Evolutionary conservation across 2,797 vertebrate species (phyloP), one percentile per base, ranked within the genome.

Genomic region (Crocodylus rhombifer): DNA sequence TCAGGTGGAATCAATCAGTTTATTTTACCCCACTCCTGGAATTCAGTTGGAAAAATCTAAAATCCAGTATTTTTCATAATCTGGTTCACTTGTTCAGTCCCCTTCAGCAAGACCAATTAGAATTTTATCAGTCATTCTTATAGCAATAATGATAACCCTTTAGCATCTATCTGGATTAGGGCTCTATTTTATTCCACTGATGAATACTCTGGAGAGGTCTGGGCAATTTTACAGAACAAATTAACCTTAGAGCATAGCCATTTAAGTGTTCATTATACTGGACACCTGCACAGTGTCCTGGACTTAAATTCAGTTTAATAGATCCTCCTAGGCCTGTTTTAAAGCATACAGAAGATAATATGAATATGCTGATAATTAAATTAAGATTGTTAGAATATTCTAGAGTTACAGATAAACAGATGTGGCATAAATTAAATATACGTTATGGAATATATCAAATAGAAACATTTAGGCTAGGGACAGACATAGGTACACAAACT

Each of bases 171-270:
- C 94, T 97, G 95, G 96, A 96, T 97, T 97, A 95, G 86, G 95
- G 94, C 80, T 96, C 88, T 95, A 87, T 95, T 95, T 97, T 97
- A 97, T 97, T 96, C 89, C 89, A 78, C 97, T 98, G 98, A 98
- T 98, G 96, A 98, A 97, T 97, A 96, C 97, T 97, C 98, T 94
- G 90, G 97, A 97, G 97, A 93, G 92, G 94, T 94, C 86, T 82
- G 94, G 83, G 92, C 90, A 97, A 97, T 97, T 98, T 98, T 97
- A 97, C 77, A 94, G 96, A 98, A 96, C 97, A 97, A 98, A 98
- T 98, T 98, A 98, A 98, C 97, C 97, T 98, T 92, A 97, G 85
- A 96, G 92, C 96, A 92, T 88, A 96, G 82, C 82, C 92, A 94
- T 96, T 97, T 97, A 97, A 93, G 82, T 93, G 92, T 96, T 97